A percentile compares a stretch with the other conserved stretches of the same genome.
phyloP scores from a whole-genome alignment of 1,140 invertebrate species.

The Camponotus vicinus region DNA sequence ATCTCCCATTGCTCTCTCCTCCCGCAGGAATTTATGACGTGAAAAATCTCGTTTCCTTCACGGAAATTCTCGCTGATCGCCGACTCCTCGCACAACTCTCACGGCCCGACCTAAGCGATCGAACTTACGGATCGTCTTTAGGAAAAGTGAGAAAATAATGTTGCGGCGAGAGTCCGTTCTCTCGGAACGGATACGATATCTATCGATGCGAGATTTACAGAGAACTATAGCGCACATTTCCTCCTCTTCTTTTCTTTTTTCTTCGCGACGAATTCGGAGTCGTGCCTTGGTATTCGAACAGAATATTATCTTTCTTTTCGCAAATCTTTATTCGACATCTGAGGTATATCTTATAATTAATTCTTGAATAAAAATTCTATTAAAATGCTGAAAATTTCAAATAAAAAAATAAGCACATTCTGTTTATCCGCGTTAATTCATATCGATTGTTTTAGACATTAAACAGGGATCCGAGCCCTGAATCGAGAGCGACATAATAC shows the following conservation, averaged over 20 bases:
- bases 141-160: slow-evolving; percentile 39
- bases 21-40: slow-evolving; percentile 61
- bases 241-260: background rate
- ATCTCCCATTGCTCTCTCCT: slow-evolving; percentile 67
- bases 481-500: background rate
- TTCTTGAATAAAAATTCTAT: background rate
- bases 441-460: background rate
- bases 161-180: slow-evolving; percentile 10
- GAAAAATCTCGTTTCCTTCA: slow-evolving; percentile 31
- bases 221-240: background rate
- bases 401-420: background rate
- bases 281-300: background rate
- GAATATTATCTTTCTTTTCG: background rate
- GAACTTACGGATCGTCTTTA: slow-evolving; percentile 22
- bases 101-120: background rate
- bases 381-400: background rate
- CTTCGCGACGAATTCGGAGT: background rate
- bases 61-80: slow-evolving; percentile 15
- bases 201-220: slow-evolving; percentile 37
- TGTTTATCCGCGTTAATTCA: background rate
- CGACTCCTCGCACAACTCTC: background rate
- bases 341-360: background rate
- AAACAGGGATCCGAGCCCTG: background rate
- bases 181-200: slow-evolving; percentile 47
- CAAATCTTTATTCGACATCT: background rate